Base-by-base conservation (phyloP, 1,140 invertebrate species). In the Sesamia nonagrioides region DNA sequence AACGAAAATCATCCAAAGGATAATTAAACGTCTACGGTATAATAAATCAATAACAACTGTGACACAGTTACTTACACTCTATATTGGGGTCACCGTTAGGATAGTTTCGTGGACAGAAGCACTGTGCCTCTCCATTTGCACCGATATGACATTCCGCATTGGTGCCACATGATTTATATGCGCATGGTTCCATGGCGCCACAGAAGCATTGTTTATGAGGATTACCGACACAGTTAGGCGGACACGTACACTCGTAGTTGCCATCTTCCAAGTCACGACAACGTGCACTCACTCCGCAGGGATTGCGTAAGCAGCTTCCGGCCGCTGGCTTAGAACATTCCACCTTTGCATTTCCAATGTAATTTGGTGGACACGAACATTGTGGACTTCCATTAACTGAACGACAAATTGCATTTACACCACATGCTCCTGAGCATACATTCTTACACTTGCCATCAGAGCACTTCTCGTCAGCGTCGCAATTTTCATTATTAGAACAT, bases 321-420 rank as follows among this genome's bases (percentile, higher is more conserved):
- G 93, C 93, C 80, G 95, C 91, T 8, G 95, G 94, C 76, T 95
- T 95, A 84, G 97, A 97, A 86, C 98, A 99, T 91, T 98, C 97
- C 8, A 97, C 93, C 73, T 96, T 95, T 0, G 98, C 97, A 95
- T 98, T 98, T 75, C 98, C 98, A 82, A 97, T 96, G 88, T 97
- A 98, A 76, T 97, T 97, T 11, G 97, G 97, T 15, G 98, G 97
- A 90, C 98, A 99, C 0, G 97, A 96, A 91, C 98, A 99, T 82
- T 97, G 96, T 0, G 98, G 96, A 81, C 96, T 95, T 82, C 97
- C 96, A 75, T 97, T 96, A 3, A 97, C 95, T 1, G 98, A 97
- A n/a, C 97, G 96, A 86, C 98, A 99, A 82, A 98, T 97, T 0
- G 98, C 98, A 92, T 98, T 98, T 13, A 96, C 91, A 9, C 98